A percentile compares a stretch with the other conserved stretches of the same genome.
phyloP scores from a whole-genome alignment of 2,888 invertebrate species.

The Torymus auratus region DNA sequence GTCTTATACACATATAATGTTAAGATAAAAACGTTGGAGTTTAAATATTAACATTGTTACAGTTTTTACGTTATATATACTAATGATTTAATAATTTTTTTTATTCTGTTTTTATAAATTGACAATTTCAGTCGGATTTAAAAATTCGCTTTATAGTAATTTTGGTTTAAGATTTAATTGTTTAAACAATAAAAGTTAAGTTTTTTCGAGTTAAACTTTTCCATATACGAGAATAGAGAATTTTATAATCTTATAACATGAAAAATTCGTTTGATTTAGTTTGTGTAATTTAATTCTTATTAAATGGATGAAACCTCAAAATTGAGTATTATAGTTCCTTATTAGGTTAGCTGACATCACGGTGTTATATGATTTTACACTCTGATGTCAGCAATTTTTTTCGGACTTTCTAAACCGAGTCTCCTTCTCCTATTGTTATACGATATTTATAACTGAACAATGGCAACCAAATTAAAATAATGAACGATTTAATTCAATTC shows the following conservation, averaged over 20 bases:
- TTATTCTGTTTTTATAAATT: no score
- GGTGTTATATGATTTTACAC: slow-evolving; percentile 43
- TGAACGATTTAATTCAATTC: no score
- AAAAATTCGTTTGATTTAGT: slow-evolving; percentile 16
- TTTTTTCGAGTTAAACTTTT: no score
- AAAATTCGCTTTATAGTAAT: neutral
- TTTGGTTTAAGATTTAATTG: neutral
- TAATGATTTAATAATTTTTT: no score
- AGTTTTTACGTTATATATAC: no score
- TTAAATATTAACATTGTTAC: no score
- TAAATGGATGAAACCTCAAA: slow-evolving; percentile 56
- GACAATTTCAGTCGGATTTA: neutral
- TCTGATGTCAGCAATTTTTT: neutral
- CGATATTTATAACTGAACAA: neutral
- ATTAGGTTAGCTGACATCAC: slow-evolving; percentile 44
- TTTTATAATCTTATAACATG: neutral
- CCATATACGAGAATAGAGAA: no score
- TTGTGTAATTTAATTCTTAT: slow-evolving; percentile 50
- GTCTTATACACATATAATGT: no score
- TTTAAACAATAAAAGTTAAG: no score
- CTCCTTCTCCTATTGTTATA: neutral
- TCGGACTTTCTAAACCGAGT: neutral
- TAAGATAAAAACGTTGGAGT: no score
- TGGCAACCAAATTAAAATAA: no score
- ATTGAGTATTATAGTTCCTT: slow-evolving; percentile 49